Conservation (phyloP, 1,140 invertebrate species). For the Cydia amplana region DNA sequence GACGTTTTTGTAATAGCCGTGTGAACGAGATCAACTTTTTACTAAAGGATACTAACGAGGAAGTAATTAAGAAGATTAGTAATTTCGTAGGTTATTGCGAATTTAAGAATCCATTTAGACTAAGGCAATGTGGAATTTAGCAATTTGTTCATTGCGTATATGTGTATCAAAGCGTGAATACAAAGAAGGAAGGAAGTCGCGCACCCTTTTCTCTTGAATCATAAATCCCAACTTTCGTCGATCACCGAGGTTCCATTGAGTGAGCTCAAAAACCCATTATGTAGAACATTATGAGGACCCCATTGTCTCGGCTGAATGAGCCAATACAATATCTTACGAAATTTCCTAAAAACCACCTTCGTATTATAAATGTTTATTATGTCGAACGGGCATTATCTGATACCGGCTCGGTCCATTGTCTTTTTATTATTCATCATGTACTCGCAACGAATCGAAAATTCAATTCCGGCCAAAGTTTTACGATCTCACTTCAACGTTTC, state of each 20-base stretch:
- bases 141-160: neutral
- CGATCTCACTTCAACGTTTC: conserved; percentile 29
- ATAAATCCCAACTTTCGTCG: conserved; percentile 65
- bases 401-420: conserved; percentile 60
- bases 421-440: conserved; percentile 58
- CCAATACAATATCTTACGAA: conserved; percentile 74
- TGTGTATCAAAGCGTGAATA: conserved; percentile 11
- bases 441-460: conserved; percentile 30
- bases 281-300: conserved; percentile 70
- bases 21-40: conserved; percentile 17
- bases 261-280: conserved; percentile 74
- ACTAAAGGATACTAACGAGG: conserved; percentile 10
- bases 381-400: conserved; percentile 65
- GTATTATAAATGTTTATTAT: conserved; percentile 74
- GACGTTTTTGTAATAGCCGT: conserved; percentile 23
- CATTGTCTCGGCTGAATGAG: conserved; percentile 73
- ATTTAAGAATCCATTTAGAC: neutral
- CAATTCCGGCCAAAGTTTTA: conserved; percentile 21
- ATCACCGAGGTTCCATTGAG: conserved; percentile 70
- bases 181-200: conserved; percentile 51
- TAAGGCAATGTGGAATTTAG: neutral
- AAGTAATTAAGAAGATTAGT: conserved; percentile 5
- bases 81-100: neutral
- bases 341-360: conserved; percentile 72
- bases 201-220: conserved; percentile 61